Evolutionary conservation across 2,113 vertebrate species (phyloP), one percentile per base, ranked within the genome.

Genomic region (Circaetus cinerascens): DNA sequence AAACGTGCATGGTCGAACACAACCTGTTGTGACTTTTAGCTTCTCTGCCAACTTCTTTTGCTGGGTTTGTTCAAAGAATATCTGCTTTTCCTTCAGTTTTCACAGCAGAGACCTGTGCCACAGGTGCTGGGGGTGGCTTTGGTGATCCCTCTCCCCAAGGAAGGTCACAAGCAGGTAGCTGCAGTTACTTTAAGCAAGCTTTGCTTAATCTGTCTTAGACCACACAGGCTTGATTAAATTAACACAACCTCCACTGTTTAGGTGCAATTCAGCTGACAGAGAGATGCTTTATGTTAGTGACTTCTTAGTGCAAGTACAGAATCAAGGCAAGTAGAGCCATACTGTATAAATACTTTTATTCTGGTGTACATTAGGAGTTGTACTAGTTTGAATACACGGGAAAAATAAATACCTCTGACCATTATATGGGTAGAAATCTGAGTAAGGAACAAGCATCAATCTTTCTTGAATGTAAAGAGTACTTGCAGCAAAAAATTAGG

Each of bases 1-100:
- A 81, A 62, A 81, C 0, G 0, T 23, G 12, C 21, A 13, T 30
- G 34, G 32, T 29, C 2, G 1, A 50, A 62, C n/a, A 36, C 18
- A 57, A 67, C 17, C 45, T 76, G 6, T 81, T 77, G 29, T 73
- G 53, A 30, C n/a, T 68, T 55, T 7, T 26, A 50, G 13, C 23
- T 79, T 76, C 26, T 67, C 18, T 63, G 17, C 34, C 36, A 34
- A 17, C 50, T 64, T 67, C 48, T 82, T 86, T 77, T 3, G 2
- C 30, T 69, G 48, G 7, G 10, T 57, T 46, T 81, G 45, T 45
- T 84, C 62, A 59, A 86, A 57, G 16, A 12, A 8, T 34, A 50
- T 36, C 62, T 93, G 50, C 57, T 77, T 21, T 22, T 75, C 34
- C 40, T 59, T 45, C 1, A 0, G 21, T 89, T 77, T 85, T 59